Evolutionary conservation across 2,113 vertebrate species (phyloP).

Genomic region (Apodemus sylvaticus): DNA sequence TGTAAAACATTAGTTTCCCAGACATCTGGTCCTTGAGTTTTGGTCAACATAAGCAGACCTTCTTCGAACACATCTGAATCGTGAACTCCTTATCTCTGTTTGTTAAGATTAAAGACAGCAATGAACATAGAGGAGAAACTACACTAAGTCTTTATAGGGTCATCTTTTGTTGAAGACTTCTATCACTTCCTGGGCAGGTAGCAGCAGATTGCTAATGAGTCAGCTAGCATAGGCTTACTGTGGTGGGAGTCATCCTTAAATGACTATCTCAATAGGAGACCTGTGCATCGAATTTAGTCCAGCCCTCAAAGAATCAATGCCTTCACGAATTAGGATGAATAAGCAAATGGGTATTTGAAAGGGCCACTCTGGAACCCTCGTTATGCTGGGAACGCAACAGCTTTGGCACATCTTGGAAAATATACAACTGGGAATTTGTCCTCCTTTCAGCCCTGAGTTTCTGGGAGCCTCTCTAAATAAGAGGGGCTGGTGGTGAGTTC

Average conservation of each 20-base stretch:
- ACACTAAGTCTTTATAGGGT: background rate
- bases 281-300: background rate
- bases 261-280: background rate
- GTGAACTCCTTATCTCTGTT: background rate
- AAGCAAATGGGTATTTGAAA: fast-evolving
- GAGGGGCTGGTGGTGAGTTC: background rate
- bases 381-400: background rate
- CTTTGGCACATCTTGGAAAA: background rate
- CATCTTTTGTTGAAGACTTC: background rate
- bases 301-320: background rate
- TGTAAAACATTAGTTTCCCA: background rate
- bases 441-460: background rate
- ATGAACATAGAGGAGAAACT: background rate
- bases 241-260: background rate
- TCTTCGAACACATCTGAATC: background rate
- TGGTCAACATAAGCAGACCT: background rate
- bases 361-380: fast-evolving
- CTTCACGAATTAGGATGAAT: background rate
- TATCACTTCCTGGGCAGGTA: background rate
- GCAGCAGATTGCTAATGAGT: background rate
- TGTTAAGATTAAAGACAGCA: background rate
- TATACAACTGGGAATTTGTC: background rate
- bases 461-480: background rate
- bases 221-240: background rate
- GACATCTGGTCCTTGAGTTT: background rate